Evolutionary conservation across 2,797 vertebrate genomes (phyloP).

Genomic region (Pipistrellus pygmaeus): DNA sequence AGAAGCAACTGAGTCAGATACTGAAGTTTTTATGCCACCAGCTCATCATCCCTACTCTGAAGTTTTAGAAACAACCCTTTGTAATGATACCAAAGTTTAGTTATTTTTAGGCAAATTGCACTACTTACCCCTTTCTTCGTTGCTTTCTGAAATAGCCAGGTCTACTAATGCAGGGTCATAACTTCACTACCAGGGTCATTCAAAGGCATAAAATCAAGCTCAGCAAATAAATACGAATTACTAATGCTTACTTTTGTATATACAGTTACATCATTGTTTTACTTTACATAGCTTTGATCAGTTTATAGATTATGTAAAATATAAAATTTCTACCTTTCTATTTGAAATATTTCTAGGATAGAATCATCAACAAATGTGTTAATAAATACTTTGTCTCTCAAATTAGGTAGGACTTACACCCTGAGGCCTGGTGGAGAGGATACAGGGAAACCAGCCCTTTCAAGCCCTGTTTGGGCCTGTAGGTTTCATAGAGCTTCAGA

Average conservation of each 20-base stretch:
- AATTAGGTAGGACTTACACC: neutral
- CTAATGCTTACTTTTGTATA: neutral
- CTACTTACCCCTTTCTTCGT: neutral
- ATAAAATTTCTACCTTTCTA: neutral
- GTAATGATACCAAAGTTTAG: neutral
- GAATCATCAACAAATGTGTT: neutral
- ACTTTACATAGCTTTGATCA: neutral
- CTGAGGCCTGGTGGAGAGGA: neutral
- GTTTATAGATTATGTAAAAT: neutral
- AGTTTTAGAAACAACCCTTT: neutral
- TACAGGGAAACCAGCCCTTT: fast-evolving
- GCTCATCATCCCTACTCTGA: neutral
- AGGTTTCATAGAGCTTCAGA: too few relatives aligned
- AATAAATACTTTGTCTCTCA: neutral
- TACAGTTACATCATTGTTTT: neutral
- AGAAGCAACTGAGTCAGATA: neutral
- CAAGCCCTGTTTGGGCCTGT: fast-evolving
- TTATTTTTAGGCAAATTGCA: neutral
- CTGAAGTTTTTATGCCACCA: neutral
- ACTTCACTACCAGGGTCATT: neutral
- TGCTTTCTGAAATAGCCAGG: neutral
- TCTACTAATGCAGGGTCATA: fast-evolving
- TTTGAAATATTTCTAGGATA: neutral
- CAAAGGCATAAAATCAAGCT: neutral
- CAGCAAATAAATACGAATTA: too few relatives aligned